These are phyloP conservation scores for Pentalonia nigronervosa DNA, from an alignment of 1,140 invertebrate species.

Conservation along the genomic window DNA sequence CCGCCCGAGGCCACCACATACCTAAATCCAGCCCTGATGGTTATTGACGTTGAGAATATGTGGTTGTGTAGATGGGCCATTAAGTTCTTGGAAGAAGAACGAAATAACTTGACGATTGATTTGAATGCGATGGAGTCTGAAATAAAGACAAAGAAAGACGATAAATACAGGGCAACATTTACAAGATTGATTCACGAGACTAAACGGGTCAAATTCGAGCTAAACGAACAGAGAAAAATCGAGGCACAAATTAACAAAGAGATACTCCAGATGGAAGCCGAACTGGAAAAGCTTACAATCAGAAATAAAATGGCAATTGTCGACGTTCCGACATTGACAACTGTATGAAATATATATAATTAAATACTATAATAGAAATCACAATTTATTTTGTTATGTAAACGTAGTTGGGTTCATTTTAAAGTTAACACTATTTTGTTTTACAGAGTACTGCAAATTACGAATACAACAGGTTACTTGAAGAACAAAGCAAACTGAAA, in stretches of 20 bases:
- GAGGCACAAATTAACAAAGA: not conserved
- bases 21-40: not conserved
- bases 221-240: not conserved
- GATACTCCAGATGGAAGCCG: not conserved
- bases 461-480: conserved; percentile 30
- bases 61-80: conserved; percentile 31
- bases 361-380: not conserved
- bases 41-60: conserved; percentile 6
- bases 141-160: not conserved
- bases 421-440: not conserved
- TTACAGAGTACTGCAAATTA: not conserved
- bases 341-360: not conserved
- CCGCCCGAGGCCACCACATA: not conserved
- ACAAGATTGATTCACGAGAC: not conserved
- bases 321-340: not conserved
- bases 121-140: not conserved
- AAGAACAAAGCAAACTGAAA: not conserved
- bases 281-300: not conserved
- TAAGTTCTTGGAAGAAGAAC: conserved; percentile 12
- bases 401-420: not conserved
- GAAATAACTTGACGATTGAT: not conserved
- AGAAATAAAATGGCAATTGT: not conserved
- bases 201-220: not conserved
- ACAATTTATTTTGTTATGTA: not conserved
- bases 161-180: not conserved